These are phyloP conservation scores for Parthenolecanium corni DNA, from an alignment of 2,888 invertebrate species.

Conservation along the genomic window DNA sequence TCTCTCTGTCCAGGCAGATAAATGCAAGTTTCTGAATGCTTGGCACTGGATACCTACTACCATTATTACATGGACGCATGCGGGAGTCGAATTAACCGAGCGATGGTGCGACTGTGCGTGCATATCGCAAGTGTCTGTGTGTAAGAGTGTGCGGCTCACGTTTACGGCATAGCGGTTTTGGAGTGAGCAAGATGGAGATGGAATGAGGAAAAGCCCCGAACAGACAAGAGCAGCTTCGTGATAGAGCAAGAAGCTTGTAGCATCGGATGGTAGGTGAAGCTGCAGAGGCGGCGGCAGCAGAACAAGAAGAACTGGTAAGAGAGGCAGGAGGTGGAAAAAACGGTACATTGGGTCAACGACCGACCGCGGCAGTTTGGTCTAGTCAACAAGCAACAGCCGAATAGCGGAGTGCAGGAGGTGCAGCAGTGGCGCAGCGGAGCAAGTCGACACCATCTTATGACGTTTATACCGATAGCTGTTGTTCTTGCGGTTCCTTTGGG, in stretches of 20 bases:
- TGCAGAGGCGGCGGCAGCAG: neutral
- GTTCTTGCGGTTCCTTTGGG: slow-evolving; percentile 27
- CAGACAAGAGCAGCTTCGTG: no score
- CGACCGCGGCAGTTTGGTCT: slow-evolving; percentile 28
- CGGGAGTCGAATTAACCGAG: neutral
- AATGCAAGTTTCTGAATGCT: slow-evolving; percentile 34
- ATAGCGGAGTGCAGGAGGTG: no score
- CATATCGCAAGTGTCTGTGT: neutral
- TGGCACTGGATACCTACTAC: slow-evolving; percentile 27
- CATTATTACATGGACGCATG: slow-evolving; percentile 18
- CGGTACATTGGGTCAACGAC: slow-evolving; percentile 28
- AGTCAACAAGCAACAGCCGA: slow-evolving; percentile 23
- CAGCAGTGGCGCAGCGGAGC: slow-evolving; percentile 9
- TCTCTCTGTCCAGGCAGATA: slow-evolving; percentile 34
- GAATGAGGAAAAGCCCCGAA: neutral
- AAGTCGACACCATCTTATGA: slow-evolving; percentile 24
- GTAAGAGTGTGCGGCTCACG: neutral
- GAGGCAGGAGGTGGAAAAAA: slow-evolving; percentile 12
- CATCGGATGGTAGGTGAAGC: no score
- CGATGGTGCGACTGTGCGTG: no score
- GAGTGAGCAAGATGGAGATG: slow-evolving; percentile 4
- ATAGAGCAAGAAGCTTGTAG: no score
- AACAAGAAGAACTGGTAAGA: neutral
- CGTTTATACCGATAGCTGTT: slow-evolving; percentile 26
- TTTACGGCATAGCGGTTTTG: neutral